Percentiles rank a stretch among this genome's conserved stretches.
phyloP scores from a whole-genome alignment of 2,888 invertebrate genomes.

The Entomobrya proxima region DNA sequence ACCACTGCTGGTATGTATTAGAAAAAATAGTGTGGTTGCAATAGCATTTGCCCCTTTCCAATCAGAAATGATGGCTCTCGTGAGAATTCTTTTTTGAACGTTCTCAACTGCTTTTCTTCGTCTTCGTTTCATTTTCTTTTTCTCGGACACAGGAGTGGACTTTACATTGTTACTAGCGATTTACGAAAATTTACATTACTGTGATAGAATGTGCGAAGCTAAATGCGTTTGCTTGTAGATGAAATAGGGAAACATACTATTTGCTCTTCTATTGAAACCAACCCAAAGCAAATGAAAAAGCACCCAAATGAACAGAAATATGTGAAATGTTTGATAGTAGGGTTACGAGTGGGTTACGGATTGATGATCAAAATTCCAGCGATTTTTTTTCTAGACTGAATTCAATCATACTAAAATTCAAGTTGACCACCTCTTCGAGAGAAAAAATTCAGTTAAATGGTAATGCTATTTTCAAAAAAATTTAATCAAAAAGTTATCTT shows the following conservation, averaged over 20 bases:
- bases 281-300: neutral
- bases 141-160: slow-evolving; percentile 40
- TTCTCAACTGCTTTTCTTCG: slow-evolving; percentile 39
- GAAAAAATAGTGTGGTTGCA: slow-evolving; percentile 1
- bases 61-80: slow-evolving; percentile 73
- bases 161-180: neutral
- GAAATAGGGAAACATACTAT: slow-evolving; percentile 10
- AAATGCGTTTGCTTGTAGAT: slow-evolving; percentile 12
- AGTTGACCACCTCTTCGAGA: neutral
- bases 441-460: neutral
- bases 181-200: slow-evolving; percentile 16
- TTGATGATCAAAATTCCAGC: neutral
- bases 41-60: slow-evolving; percentile 73
- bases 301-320: neutral
- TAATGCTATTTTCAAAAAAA: neutral
- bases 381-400: neutral
- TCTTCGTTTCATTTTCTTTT: neutral
- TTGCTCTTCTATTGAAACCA: neutral
- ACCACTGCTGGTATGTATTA: neutral
- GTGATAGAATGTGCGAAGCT: slow-evolving; percentile 31
- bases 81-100: slow-evolving; percentile 64
- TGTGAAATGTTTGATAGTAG: neutral
- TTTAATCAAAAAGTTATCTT: neutral
- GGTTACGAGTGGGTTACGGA: too few species aligned
- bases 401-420: slow-evolving; percentile 48